These are phyloP conservation scores for Phacellophora camtschatica DNA, from an alignment of 30 jellyfish, hydroid and myxozoan species.

Conservation along the genomic window DNA sequence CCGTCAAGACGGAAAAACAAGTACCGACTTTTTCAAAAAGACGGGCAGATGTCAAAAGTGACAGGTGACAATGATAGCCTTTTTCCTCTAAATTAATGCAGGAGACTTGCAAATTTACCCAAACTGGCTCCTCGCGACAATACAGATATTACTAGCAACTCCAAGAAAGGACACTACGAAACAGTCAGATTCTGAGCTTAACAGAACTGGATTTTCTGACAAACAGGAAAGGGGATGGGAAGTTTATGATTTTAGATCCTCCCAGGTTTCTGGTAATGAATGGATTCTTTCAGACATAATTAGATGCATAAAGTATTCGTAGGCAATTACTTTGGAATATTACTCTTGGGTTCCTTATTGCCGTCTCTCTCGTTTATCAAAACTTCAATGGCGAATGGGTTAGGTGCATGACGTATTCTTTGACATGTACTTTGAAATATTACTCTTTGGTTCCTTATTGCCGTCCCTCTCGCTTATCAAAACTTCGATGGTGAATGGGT, in stretches of 20 bases:
- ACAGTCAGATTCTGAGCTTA: too few relatives aligned
- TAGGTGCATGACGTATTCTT: not conserved
- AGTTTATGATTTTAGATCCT: constrained; percentile 5
- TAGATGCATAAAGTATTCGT: not conserved
- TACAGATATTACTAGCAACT: not conserved
- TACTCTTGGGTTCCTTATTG: too few relatives aligned
- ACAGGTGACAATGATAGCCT: not conserved
- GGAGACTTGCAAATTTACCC: constrained; percentile 20
- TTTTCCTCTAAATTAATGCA: constrained; percentile 13
- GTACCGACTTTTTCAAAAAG: constrained; percentile 6
- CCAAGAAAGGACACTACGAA: constrained; percentile 18
- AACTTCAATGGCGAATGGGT: too few relatives aligned
- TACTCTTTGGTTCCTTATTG: too few relatives aligned
- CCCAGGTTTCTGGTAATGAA: constrained; percentile 31
- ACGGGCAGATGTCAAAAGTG: constrained; percentile 42
- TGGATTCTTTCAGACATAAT: constrained; percentile 44
- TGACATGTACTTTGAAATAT: not conserved
- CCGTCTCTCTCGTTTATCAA: too few relatives aligned
- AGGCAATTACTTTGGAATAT: not conserved
- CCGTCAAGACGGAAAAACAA: constrained; percentile 26
- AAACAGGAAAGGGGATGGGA: constrained; percentile 39
- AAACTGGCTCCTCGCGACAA: not conserved
- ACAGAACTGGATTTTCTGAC: constrained; percentile 23
- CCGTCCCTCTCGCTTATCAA: too few relatives aligned
- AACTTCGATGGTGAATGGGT: too few relatives aligned